These are phyloP conservation scores for Molossus alvarezi DNA, from an alignment of 2,797 vertebrate species.

Conservation along the genomic window DNA sequence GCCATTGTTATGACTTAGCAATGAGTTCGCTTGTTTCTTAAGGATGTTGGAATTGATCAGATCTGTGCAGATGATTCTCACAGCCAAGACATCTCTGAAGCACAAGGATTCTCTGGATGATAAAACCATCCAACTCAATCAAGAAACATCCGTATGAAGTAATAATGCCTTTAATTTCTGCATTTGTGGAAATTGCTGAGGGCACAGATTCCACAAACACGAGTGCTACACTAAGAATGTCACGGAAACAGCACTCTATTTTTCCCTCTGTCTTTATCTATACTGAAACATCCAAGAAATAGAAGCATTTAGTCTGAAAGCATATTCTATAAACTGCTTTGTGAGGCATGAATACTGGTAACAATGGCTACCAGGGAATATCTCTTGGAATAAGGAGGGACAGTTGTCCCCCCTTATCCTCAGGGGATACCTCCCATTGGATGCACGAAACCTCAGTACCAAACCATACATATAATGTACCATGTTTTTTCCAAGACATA, in stretches of 20 bases:
- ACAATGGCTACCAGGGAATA: too few species aligned
- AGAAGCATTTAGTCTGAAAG: neutral
- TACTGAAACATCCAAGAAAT: neutral
- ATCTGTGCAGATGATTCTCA: neutral
- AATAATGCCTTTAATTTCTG: neutral
- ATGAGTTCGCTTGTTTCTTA: neutral
- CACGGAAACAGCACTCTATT: neutral
- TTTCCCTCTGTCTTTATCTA: neutral
- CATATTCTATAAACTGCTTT: neutral
- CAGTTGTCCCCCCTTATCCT: too few species aligned
- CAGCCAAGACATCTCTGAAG: neutral
- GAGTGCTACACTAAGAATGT: neutral
- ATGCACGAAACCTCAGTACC: too few species aligned
- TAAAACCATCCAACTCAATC: accelerated
- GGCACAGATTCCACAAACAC: neutral
- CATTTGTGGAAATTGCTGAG: neutral
- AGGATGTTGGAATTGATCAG: neutral
- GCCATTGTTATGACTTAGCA: neutral
- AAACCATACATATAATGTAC: too few species aligned
- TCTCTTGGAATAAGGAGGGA: neutral
- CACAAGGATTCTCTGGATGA: neutral
- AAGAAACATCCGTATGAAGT: neutral
- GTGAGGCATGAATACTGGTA: neutral
- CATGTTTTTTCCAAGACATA: too few species aligned
- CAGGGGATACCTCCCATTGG: too few species aligned